Evolutionary conservation across 2,113 vertebrate species (phyloP), one percentile per base, ranked within the genome.

Genomic region (Neolamprologus longior): DNA sequence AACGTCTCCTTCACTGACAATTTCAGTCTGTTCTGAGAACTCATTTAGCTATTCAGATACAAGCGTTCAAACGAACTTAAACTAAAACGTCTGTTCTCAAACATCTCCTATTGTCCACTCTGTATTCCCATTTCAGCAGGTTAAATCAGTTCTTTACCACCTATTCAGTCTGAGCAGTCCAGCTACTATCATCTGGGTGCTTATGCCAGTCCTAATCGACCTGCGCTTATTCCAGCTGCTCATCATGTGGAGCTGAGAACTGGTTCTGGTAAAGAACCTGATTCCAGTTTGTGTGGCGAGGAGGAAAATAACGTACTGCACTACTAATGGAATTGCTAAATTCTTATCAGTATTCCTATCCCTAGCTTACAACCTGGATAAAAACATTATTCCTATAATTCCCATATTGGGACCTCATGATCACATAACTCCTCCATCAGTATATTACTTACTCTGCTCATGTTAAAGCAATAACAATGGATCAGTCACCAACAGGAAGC

Each of bases 21-120:
- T 33, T 19, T 61, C 57, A 31, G 15, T 31, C 15, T 61, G 28
- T 61, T 33, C 57, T 61, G 28, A 33, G 57, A 31, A 61, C 57
- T 17, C 57, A 61, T 2, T 33, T 33, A 61, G 0, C 28, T 61
- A 33, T 33, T 19, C 57, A 61, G 57, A 61, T 10, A 61, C 14
- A 17, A 9, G 2, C 26, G 0, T 17, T 31, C 26, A 31, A 61
- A 61, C 14, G 0, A 31, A 31, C 28, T 10, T 17, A 31, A 31
- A 17, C 31, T 33, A 12, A 63, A 63, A 63, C 3, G 2, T 66
- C 17, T 66, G 9, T 66, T 19, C 61, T 66, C 31, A 1, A 66
- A 66, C 31, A 37, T 66, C 17, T n/a, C 61, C 31, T 66, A 7
- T 12, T 66, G 31, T 35, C 61, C 31, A n/a, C 61, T 35, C 61